Evolutionary conservation across 2,888 invertebrate genomes (phyloP), one percentile per base, ranked within the genome.

Genomic region (Platycheirus albimanus): DNA sequence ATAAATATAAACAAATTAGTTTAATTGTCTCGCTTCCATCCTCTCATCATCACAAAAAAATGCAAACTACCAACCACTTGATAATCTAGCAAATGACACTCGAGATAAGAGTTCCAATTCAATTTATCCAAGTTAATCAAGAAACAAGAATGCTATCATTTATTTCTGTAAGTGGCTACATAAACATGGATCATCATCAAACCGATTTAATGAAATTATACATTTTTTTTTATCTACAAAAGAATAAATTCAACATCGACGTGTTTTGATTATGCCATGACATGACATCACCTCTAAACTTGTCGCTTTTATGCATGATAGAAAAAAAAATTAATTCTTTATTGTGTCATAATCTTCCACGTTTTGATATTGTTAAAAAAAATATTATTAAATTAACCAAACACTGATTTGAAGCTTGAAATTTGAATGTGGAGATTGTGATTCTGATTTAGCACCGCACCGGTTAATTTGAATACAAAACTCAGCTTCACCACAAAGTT

Each of bases 211-310:
- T 17, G 8, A 11, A 19, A 11, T 17, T 17, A 17, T 30, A 17
- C 4, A 33, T 33, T 33, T 17, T 3, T n/a, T 36, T 19, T 4
- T 15, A 24, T n/a, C 5, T n/a, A 24, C 0, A 52, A 33, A 56
- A 49, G 13, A 41, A 49, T 15, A 8, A 13, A 54, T 15, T 43
- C 10, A 38, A 36, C 56, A 30, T 38, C 15, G 36, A 69, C 24
- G 69, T 58, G 70, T 58, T 49, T 61, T 28, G 28, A 13, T 20
- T 58, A 19, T 38, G 28, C 36, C 24, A 47, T 13, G 58, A 41
- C 52, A 61, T 76, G 76, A 76, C 76, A 76, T 76, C 76, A 76
- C 43, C 11, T 70, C 76, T 47, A 70, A 52, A 63, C 38, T 33
- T 33, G 24, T 51, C 41, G 43, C 51, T 71, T 71, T 51, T 41